Percentiles rank a stretch among this genome's conserved stretches.
These are phyloP conservation scores for Diuraphis noxia DNA, from an alignment of 1,140 invertebrate species.

Conservation along the genomic window DNA sequence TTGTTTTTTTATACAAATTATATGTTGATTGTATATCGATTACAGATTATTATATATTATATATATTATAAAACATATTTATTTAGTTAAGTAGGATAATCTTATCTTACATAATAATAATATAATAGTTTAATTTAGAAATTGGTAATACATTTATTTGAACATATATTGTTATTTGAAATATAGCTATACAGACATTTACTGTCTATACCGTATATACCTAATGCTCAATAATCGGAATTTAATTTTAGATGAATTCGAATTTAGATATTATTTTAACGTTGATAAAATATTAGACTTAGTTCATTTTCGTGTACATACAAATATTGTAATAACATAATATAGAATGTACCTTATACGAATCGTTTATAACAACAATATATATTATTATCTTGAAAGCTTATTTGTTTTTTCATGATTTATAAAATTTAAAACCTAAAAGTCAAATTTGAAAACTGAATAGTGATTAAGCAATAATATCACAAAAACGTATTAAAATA, in stretches of 20 bases:
- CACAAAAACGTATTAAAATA: background rate
- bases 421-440: background rate
- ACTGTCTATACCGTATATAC: background rate
- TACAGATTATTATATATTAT: conserved; percentile 7
- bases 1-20: background rate
- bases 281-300: background rate
- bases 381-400: background rate
- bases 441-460: background rate
- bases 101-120: conserved; percentile 8
- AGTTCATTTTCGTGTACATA: background rate
- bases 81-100: background rate
- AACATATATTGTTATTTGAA: conserved; percentile 14
- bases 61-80: conserved; percentile 26
- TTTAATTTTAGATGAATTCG: conserved; percentile 32
- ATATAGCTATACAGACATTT: background rate
- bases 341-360: conserved; percentile 6
- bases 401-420: background rate
- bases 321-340: background rate
- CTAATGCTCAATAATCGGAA: conserved; percentile 46
- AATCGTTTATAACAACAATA: background rate
- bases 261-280: conserved; percentile 30
- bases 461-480: background rate
- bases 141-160: background rate
- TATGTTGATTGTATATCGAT: background rate
- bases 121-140: background rate